Conservation (phyloP, 1,140 invertebrate species). For the Chrysomallon squamiferum region DNA sequence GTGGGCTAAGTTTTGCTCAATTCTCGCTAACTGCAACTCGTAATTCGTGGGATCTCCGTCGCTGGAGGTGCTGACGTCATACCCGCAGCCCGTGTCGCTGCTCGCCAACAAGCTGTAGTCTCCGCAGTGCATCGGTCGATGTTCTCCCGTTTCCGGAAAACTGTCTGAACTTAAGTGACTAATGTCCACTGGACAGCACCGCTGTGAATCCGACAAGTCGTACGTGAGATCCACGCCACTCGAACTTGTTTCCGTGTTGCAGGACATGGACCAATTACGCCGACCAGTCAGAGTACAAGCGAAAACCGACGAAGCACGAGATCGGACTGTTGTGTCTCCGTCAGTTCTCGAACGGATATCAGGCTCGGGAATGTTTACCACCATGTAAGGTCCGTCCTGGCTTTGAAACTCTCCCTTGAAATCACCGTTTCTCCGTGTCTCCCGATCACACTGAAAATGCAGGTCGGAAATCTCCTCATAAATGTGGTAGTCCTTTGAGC, state of each 20-base stretch:
- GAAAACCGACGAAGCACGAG: no score
- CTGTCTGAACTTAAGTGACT: neutral
- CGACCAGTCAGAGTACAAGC: conserved; percentile 9
- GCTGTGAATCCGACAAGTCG: neutral
- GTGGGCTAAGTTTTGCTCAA: conserved; percentile 35
- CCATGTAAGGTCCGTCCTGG: conserved; percentile 18
- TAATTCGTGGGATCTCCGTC: conserved; percentile 41
- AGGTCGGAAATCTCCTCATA: conserved; percentile 44
- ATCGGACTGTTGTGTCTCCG: no score
- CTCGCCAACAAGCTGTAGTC: conserved; percentile 12
- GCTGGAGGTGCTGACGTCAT: conserved; percentile 48
- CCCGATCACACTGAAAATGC: no score
- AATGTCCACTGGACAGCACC: neutral
- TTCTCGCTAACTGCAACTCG: conserved; percentile 41
- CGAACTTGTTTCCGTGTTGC: neutral
- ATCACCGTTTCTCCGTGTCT: no score
- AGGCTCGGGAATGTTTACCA: conserved; percentile 9
- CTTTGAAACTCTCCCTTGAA: neutral
- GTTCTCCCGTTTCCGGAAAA: neutral
- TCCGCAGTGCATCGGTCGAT: neutral
- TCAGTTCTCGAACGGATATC: no score
- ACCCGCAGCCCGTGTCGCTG: conserved; percentile 44
- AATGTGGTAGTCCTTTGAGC: conserved; percentile 32
- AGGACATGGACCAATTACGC: neutral
- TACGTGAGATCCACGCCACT: neutral